phyloP scores from a whole-genome alignment of 2,797 vertebrate genomes.

The Cichlasoma orientale region DNA sequence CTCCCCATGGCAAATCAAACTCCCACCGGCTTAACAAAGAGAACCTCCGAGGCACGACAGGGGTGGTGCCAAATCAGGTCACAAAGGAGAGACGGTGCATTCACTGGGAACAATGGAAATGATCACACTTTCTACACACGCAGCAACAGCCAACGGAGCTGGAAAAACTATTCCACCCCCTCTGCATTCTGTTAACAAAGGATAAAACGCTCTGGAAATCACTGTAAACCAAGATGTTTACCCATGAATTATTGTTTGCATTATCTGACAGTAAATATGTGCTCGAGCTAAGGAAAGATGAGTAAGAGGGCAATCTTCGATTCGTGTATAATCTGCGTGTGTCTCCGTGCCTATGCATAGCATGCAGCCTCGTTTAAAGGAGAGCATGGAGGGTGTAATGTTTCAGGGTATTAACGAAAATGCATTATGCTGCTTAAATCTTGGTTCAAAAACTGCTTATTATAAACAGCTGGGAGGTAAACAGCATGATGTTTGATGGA shows the following conservation, averaged over 20 bases:
- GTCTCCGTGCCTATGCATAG: background rate
- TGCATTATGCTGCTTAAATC: constrained; percentile 34
- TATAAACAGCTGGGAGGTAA: constrained; percentile 40
- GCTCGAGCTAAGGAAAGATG: constrained; percentile 33
- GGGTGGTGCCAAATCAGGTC: constrained; percentile 64
- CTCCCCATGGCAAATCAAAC: constrained; percentile 56
- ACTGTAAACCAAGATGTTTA: constrained; percentile 68
- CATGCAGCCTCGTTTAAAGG: constrained; percentile 16
- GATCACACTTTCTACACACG: constrained; percentile 38
- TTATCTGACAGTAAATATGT: constrained; percentile 57
- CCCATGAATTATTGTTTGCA: constrained; percentile 56
- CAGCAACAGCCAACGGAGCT: constrained; percentile 29
- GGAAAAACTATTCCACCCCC: constrained; percentile 64
- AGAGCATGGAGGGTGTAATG: constrained; percentile 23
- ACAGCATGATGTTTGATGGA: background rate
- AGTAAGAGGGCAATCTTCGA: constrained; percentile 52
- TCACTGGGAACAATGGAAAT: constrained; percentile 53
- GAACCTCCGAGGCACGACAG: constrained; percentile 38
- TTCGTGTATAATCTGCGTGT: constrained; percentile 51
- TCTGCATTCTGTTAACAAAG: constrained; percentile 46
- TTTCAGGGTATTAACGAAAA: constrained; percentile 45
- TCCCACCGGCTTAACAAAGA: constrained; percentile 60
- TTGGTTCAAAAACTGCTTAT: constrained; percentile 10
- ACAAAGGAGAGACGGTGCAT: constrained; percentile 37
- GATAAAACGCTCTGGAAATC: constrained; percentile 61